phyloP scores from a whole-genome alignment of 2,888 invertebrate genomes.

The Polydrusus tereticollis region DNA sequence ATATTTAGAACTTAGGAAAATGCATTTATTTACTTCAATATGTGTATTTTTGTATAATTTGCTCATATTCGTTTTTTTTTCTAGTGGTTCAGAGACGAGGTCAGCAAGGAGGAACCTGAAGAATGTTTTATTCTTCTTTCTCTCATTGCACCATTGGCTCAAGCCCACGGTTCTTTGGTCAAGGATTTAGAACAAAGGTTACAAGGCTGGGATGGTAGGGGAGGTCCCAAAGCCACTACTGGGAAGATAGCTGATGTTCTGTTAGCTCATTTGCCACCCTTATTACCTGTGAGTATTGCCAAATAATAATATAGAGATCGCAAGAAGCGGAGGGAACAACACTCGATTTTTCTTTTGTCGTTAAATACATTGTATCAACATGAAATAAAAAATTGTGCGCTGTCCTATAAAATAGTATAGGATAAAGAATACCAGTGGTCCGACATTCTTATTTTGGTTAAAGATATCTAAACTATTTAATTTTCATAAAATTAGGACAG shows the following conservation, averaged over 20 bases:
- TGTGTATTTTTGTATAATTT: background rate
- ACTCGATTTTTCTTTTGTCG: too few relatives aligned
- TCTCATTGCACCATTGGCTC: slow-evolving; percentile 80
- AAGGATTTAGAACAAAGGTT: slow-evolving; percentile 83
- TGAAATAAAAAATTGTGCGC: too few relatives aligned
- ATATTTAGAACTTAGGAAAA: too few relatives aligned
- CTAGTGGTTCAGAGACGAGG: slow-evolving; percentile 82
- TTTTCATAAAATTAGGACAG: too few relatives aligned
- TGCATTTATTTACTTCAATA: too few relatives aligned
- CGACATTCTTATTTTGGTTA: too few relatives aligned
- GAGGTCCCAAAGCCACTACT: slow-evolving; percentile 64
- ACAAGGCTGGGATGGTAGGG: slow-evolving; percentile 79
- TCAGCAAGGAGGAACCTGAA: slow-evolving; percentile 70
- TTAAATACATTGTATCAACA: too few relatives aligned
- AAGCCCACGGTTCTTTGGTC: slow-evolving; percentile 85
- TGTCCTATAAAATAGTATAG: too few relatives aligned
- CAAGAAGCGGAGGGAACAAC: too few relatives aligned
- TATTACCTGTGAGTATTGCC: slow-evolving; percentile 69
- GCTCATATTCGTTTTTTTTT: slow-evolving; percentile 55
- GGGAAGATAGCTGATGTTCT: slow-evolving; percentile 84
- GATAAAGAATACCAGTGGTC: too few relatives aligned
- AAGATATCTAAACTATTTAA: too few relatives aligned
- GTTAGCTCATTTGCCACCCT: slow-evolving; percentile 76
- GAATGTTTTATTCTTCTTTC: slow-evolving; percentile 73
- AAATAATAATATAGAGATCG: background rate